Percentiles rank a stretch among this genome's conserved stretches.
phyloP scores from a whole-genome alignment of 2,113 vertebrate genomes.

The Dicerorhinus sumatrensis region DNA sequence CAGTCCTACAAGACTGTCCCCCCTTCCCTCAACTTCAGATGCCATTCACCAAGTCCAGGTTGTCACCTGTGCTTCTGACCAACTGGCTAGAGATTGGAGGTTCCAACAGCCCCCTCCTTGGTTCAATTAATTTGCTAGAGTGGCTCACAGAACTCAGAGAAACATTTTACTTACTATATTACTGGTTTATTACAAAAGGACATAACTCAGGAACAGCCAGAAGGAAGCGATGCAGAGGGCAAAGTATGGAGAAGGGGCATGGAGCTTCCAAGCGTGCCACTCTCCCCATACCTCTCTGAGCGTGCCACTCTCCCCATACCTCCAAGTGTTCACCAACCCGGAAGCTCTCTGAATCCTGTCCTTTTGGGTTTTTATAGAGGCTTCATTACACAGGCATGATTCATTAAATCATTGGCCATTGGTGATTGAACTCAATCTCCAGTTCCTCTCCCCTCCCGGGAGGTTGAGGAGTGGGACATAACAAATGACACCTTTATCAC shows the following conservation, averaged over 20 bases:
- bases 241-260: not conserved
- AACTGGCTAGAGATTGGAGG: not conserved
- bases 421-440: not conserved
- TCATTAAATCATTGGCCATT: not conserved
- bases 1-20: not conserved
- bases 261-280: not conserved
- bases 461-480: not conserved
- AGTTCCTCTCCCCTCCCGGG: not conserved
- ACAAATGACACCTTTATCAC: not conserved
- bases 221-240: not conserved
- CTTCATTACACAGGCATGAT: not conserved
- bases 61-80: not conserved
- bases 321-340: not conserved
- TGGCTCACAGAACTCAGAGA: too few species aligned
- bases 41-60: not conserved
- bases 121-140: not conserved
- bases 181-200: not conserved
- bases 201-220: not conserved
- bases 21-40: not conserved
- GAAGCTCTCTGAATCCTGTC: not conserved
- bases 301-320: not conserved
- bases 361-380: not conserved
- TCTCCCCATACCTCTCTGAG: too few species aligned
- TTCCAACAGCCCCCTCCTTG: not conserved
- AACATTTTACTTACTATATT: not conserved